Conservation (phyloP, 2,113 vertebrate species). For the Microtus ochrogaster region DNA sequence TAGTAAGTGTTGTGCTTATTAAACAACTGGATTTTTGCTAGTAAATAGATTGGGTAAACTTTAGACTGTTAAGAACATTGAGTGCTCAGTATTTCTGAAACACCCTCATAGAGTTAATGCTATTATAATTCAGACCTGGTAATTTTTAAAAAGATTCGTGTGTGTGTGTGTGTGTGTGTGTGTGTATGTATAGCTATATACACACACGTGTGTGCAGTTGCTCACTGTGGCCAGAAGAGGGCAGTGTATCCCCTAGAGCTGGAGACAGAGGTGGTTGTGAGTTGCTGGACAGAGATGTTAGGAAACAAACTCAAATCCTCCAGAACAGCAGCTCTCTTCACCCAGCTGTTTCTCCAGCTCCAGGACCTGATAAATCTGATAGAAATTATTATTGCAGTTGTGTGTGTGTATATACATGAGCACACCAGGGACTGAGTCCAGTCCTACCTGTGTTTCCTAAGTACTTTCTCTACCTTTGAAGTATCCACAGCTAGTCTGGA, state of each 20-base stretch:
- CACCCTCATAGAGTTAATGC: neutral
- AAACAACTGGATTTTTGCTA: neutral
- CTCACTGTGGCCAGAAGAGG: neutral
- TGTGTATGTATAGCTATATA: neutral
- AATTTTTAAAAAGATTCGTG: neutral
- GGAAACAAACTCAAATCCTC: neutral
- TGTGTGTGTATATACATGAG: too few species aligned
- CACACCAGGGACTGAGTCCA: neutral
- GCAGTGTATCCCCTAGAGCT: neutral
- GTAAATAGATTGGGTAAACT: neutral
- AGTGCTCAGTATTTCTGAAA: neutral
- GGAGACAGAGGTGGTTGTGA: neutral
- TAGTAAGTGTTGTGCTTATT: slow-evolving; percentile 25
- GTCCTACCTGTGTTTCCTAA: neutral
- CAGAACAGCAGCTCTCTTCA: neutral
- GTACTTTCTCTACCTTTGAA: neutral
- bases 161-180: neutral
- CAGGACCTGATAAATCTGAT: neutral
- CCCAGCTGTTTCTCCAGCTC: too few species aligned
- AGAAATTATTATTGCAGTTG: neutral
- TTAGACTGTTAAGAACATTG: neutral
- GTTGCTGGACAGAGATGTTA: neutral
- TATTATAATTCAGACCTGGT: neutral
- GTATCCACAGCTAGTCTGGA: neutral
- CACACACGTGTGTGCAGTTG: neutral